phyloP scores from a whole-genome alignment of 2,797 vertebrate species.

The Simalia tracyae region DNA sequence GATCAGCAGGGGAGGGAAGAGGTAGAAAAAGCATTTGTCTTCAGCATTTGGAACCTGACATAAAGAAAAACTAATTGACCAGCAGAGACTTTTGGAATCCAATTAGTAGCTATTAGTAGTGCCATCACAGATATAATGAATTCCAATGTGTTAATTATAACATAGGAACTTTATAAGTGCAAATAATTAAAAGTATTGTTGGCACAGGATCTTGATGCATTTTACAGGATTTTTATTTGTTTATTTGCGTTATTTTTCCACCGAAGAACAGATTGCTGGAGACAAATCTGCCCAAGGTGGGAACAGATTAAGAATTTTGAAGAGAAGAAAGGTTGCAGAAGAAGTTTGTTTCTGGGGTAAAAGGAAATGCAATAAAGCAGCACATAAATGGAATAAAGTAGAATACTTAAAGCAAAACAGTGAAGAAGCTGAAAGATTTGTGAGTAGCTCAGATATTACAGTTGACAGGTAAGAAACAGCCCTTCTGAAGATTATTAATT shows the following conservation, averaged over 20 bases:
- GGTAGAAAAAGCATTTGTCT: constrained; percentile 22
- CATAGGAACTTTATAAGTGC: constrained; percentile 40
- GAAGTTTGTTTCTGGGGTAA: background rate
- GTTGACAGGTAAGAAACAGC: background rate
- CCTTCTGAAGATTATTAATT: background rate
- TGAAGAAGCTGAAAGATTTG: background rate
- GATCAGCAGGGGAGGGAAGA: constrained; percentile 23
- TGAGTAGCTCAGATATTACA: background rate
- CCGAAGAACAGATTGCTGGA: constrained; percentile 10
- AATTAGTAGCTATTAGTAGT: constrained; percentile 41
- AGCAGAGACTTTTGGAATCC: constrained; percentile 42
- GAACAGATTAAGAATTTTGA: background rate
- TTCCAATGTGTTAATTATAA: constrained; percentile 52
- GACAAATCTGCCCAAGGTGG: constrained; percentile 22
- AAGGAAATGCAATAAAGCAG: background rate
- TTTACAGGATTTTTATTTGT: constrained; percentile 35
- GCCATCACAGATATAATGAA: constrained; percentile 36
- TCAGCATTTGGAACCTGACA: constrained; percentile 33
- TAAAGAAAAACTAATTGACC: constrained; percentile 56
- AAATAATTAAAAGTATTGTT: constrained; percentile 37
- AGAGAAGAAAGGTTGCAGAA: background rate
- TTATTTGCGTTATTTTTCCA: constrained; percentile 26
- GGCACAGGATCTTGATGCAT: background rate
- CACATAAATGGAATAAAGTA: background rate
- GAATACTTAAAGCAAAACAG: background rate